Conservation (phyloP, 2,888 invertebrate genomes). For the Drosophila kanekoi region DNA sequence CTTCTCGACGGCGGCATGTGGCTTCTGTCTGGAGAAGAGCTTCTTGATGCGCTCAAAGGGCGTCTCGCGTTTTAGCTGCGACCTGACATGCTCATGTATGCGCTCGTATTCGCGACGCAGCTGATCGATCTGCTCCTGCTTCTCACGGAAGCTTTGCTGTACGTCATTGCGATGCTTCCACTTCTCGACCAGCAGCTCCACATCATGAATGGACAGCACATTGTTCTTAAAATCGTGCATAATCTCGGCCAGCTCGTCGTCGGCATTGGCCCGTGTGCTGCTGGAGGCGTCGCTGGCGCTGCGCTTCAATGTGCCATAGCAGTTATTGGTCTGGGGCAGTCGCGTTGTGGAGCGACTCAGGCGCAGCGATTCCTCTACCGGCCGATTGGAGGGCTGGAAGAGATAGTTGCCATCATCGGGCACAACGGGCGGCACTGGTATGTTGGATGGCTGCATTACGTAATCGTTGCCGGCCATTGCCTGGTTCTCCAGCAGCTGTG, state of each 20-base stretch:
- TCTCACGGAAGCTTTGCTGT: conserved; percentile 93
- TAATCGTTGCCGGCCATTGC: conserved; percentile 85
- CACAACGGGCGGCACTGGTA: conserved; percentile 86
- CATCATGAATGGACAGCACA: conserved; percentile 93
- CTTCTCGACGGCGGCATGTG: conserved; percentile 68
- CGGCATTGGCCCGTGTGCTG: conserved; percentile 81
- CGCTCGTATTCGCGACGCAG: conserved; percentile 93
- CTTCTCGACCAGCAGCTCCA: conserved; percentile 93
- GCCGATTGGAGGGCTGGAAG: conserved; percentile 84
- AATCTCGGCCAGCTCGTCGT: conserved; percentile 93
- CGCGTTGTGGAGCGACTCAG: conserved; percentile 67
- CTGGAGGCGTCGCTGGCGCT: conserved; percentile 84
- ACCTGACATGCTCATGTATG: conserved; percentile 91
- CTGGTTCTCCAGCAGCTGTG: conserved; percentile 83
- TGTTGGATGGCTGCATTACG: conserved; percentile 88
- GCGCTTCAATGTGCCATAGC: conserved; percentile 83
- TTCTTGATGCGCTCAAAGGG: conserved; percentile 92
- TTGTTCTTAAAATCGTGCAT: conserved; percentile 96
- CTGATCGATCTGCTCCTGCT: conserved; percentile 92
- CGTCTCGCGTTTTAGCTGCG: conserved; percentile 90
- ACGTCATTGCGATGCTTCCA: conserved; percentile 95
- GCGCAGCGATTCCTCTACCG: conserved; percentile 77
- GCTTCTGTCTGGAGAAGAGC: conserved; percentile 89
- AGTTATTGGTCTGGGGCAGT: conserved; percentile 49
- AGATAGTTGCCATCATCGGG: conserved; percentile 83